Evolutionary conservation across 53 echinoderm and acorn worm species (phyloP), one percentile per base, ranked within the genome.

Genomic region (Astropecten irregularis): DNA sequence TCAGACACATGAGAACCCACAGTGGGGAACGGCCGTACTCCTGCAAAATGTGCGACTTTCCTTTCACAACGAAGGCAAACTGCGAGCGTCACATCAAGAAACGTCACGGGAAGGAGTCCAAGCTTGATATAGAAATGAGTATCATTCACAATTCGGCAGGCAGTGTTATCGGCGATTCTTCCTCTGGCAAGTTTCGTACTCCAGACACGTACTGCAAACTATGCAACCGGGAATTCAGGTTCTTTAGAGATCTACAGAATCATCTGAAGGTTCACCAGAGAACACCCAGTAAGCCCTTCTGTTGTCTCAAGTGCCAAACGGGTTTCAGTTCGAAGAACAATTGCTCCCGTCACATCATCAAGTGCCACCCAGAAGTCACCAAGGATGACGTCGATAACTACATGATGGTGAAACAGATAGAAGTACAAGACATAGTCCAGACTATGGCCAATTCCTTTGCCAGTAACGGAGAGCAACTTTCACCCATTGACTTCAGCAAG

Each of bases 1-100:
- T 99, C 2, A 84, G 99, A 30, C 99, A 99, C 55, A 99, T 99
- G 99, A 85, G 99, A 40, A 99, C 99, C 37, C 99, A 99, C 86
- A 99, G 93, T 70, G 99, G 99, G 49, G 99, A 99, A 69, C 69
- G 99, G 1, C 99, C 99, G 2, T 99, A 92, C 60, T 81, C 93
- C 23, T 99, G 99, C 79, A 95, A 88, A 67, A 65, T 99, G 8
- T 99, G 99, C 40, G 90, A 95, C 40, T 99, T 99, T 85, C 90
- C 99, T 10, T 99, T 99, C 70, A 99, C 99, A 3, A 99, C 99
- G 19, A 99, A 99, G 60, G 99, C 99, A 18, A 99, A 99, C 83
- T 99, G 99, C 49, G 99, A 99, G 82, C 84, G 99, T 34, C 99
- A 99, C 77, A 89, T 95, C 56, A 82, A 87, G 50, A 99, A 99